phyloP scores from a whole-genome alignment of 2,113 vertebrate species.

The Thalassarche chlororhynchos region DNA sequence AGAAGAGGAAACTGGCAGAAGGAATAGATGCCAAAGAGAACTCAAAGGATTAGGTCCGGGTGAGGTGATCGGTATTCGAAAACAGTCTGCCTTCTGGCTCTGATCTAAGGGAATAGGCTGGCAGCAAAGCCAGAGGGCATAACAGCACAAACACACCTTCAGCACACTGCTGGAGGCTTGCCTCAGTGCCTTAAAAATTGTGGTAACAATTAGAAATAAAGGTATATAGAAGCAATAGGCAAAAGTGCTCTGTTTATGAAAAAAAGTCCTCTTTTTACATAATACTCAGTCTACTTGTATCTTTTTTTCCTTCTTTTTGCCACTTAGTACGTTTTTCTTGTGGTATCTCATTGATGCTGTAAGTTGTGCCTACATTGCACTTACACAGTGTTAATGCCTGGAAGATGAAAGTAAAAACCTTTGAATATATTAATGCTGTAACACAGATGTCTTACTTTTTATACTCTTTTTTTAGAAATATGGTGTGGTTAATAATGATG shows the following conservation, averaged over 20 bases:
- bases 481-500: slow-evolving; percentile 85
- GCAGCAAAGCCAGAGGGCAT: slow-evolving; percentile 99
- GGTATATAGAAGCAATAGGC: slow-evolving; percentile 68
- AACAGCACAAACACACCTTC: slow-evolving; percentile 99
- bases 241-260: slow-evolving; percentile 64
- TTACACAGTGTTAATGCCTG: slow-evolving; percentile 80
- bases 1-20: slow-evolving; percentile 99
- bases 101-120: slow-evolving; percentile 99
- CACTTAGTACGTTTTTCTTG: slow-evolving; percentile 45
- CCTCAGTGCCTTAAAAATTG: slow-evolving; percentile 87
- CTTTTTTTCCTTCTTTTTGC: background rate
- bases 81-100: slow-evolving; percentile 99
- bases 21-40: slow-evolving; percentile 99
- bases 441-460: slow-evolving; percentile 88
- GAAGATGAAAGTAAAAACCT: slow-evolving; percentile 86
- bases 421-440: slow-evolving; percentile 88
- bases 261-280: slow-evolving; percentile 71
- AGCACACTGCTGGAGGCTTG: slow-evolving; percentile 89
- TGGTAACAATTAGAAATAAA: slow-evolving; percentile 87
- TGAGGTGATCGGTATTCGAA: slow-evolving; percentile 99
- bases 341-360: slow-evolving; percentile 62
- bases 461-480: slow-evolving; percentile 75
- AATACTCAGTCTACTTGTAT: slow-evolving; percentile 25
- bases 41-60: slow-evolving; percentile 99
- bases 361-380: slow-evolving; percentile 72